These are phyloP conservation scores for Siniperca scherzeri DNA, from an alignment of 2,797 vertebrate species.

Conservation along the genomic window DNA sequence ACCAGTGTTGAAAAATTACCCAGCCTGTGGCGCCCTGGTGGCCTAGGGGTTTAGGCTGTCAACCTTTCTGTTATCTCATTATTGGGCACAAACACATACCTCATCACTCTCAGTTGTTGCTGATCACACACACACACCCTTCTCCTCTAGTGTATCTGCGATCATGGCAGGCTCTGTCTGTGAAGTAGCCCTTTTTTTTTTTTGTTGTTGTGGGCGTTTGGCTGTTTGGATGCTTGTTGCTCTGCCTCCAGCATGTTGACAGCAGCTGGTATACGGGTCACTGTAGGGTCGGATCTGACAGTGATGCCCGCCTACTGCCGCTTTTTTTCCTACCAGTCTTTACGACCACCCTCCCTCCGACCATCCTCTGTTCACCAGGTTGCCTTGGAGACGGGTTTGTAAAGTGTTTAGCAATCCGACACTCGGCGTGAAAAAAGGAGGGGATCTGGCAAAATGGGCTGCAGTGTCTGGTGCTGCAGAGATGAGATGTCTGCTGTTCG, in stretches of 20 bases:
- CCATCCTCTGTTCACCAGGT: constrained; percentile 25
- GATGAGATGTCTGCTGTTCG: not conserved
- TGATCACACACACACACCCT: not conserved
- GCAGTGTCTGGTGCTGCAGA: not conserved
- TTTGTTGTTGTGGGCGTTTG: constrained; percentile 16
- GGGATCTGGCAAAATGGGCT: not conserved
- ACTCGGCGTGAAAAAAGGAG: not conserved
- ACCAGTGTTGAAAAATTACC: not conserved
- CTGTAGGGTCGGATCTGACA: constrained; percentile 38
- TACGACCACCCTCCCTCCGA: not conserved
- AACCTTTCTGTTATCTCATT: not conserved
- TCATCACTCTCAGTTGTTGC: not conserved
- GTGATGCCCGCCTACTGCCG: constrained; percentile 27
- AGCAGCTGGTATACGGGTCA: constrained; percentile 55
- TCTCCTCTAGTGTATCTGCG: not conserved
- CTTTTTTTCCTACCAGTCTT: not conserved
- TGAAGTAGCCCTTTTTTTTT: not conserved
- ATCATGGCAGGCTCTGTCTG: not conserved
- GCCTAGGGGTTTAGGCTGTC: no score
- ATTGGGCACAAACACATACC: not conserved
- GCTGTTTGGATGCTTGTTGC: constrained; percentile 14
- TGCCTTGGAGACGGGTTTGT: constrained; percentile 47
- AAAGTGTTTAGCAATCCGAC: constrained; percentile 5
- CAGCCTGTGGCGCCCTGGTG: not conserved
- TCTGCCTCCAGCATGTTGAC: constrained; percentile 30